Base-by-base conservation (phyloP, 2,797 vertebrate genomes). In the Galago senegalensis region DNA sequence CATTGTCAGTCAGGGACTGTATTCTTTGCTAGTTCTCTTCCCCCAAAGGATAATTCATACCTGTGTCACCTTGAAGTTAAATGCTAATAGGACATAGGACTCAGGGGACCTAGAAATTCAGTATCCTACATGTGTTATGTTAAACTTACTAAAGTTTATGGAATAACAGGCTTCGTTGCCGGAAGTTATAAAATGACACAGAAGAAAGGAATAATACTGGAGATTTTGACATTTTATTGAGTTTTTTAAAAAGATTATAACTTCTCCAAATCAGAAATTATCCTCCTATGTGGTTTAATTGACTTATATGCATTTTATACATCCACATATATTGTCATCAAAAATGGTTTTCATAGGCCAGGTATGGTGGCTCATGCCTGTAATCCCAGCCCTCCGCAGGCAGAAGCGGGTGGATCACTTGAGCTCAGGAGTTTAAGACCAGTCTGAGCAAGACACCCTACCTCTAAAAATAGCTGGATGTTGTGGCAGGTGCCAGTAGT, bases 191-290 rank as follows among this genome's bases (percentile, higher is more conserved):
- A 25, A 77, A 37, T 56, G 17, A 88, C 58, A 60, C 40, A 29
- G 75, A 27, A 31, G n/a, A 79, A 76, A 18, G 43, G 31, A 86
- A 18, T 31, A 75, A 27, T 29, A 7, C 21, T 80, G 13, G 29
- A 80, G 60, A 84, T 80, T 58, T 67, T 34, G 34, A 82, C 60
- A 46, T 80, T 87, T 63, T 92, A 61, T 63, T 65, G 31, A 16
- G 31, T 27, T 53, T 89, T 63, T 77, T 4, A 89, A 94, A 94
- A 93, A 76, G 37, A 60, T 88, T 46, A n/a, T 37, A 43, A 80
- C 53, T 73, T 93, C 43, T 17, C 25, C 7, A 73, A 72, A 40
- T 67, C 63, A 63, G 34, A 92, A 92, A 63, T 58, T 85, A 18
- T 56, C 87, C 23, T 60, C 8, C 58, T 34, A 67, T 69, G 49